Base-by-base conservation (phyloP, 1,140 invertebrate species). In the Hylaeus anthracinus region DNA sequence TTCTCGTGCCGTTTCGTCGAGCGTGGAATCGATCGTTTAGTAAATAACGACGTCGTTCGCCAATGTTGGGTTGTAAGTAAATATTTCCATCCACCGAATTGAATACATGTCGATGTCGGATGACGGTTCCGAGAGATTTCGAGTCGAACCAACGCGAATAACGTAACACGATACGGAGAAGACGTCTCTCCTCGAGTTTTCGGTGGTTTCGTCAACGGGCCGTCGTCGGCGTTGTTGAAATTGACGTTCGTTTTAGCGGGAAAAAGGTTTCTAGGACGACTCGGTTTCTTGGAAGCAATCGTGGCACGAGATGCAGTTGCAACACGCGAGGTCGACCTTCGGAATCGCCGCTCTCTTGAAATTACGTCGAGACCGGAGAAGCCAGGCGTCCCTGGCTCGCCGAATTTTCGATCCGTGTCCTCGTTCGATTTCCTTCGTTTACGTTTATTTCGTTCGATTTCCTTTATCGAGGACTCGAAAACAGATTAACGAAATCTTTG, bases 241-340 rank as follows among this genome's bases (percentile, higher is more conserved):
- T 41, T 15, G 69, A 66, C 14, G 43, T 43, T 6, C 15, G 41
- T 41, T 3, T 41, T 1, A 51, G 14, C 5, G 63, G 12, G n/a
- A 66, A 43, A 63, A 51, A 14, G 58, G 45, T 72, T 53, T 72
- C 63, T 66, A 43, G 72, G 63, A 65, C 72, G 61, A 41, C 10
- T 37, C 48, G 26, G 14, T 65, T 74, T 65, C 61, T 61, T 4
- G 43, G 72, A 64, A 74, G 37, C 45, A 14, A n/a, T 14, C 60
- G 45, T 45, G 60, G 14, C 60, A 61, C 60, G 45, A 64, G 48
- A 41, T 58, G 69, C 55, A 45, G 10, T 60, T 53, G 65, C 65
- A 51, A 72, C 55, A 72, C n/a, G 55, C 55, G 41, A 55, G 55
- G 2, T 0, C 15, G n/a, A 58, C 70, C 41, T 72, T 72, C 61